These are phyloP conservation scores for Amblyjoppa proteus DNA, from an alignment of 2,888 invertebrate species.

Conservation along the genomic window DNA sequence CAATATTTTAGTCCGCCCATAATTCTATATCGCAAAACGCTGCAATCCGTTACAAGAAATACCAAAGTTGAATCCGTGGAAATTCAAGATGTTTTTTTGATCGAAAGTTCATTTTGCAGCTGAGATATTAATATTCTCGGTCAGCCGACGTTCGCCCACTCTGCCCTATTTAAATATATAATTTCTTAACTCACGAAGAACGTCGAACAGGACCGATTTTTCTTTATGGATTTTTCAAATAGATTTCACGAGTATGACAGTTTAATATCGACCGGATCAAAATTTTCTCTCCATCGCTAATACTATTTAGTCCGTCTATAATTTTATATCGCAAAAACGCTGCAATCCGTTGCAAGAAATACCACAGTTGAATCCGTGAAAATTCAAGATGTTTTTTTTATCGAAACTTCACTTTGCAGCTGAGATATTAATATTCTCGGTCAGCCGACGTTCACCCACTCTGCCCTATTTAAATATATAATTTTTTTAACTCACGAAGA, in stretches of 20 bases:
- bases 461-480: neutral
- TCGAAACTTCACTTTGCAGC: neutral
- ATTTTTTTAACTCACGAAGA: constrained; percentile 89
- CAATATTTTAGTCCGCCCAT: neutral
- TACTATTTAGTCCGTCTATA: neutral
- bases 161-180: neutral
- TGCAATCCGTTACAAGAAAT: neutral
- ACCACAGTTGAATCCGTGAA: too few relatives aligned
- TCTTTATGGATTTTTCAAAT: constrained; percentile 83
- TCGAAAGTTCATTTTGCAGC: neutral
- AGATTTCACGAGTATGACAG: too few relatives aligned
- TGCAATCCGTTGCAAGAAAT: neutral
- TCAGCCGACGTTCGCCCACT: too few relatives aligned
- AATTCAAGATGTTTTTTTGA: neutral
- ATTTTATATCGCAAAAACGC: neutral
- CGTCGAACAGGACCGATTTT: constrained; percentile 92
- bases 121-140: neutral
- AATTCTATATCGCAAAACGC: neutral
- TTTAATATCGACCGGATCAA: too few relatives aligned
- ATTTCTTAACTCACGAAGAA: constrained; percentile 90
- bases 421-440: neutral
- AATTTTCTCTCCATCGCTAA: too few relatives aligned
- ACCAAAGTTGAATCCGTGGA: too few relatives aligned
- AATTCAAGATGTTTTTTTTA: neutral
- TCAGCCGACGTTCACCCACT: too few relatives aligned